Conservation (phyloP, 2,797 vertebrate species). For the Artibeus jamaicensis region DNA sequence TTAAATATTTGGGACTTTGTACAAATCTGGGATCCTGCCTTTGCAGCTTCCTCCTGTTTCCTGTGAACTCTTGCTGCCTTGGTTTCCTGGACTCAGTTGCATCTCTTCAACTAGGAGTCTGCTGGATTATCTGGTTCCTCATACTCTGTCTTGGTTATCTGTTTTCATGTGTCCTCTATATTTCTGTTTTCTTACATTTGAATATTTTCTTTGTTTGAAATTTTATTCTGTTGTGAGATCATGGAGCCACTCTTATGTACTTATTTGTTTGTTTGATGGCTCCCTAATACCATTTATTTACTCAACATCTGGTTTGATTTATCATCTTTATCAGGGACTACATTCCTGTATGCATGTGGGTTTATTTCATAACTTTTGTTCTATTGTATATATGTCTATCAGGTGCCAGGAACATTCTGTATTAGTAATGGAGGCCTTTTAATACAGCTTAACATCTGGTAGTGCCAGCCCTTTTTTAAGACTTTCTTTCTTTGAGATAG, state of each 20-base stretch:
- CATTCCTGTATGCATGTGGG: not conserved
- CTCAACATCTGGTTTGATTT: not conserved
- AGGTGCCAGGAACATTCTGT: not conserved
- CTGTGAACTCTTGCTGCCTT: not conserved
- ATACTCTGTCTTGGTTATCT: not conserved
- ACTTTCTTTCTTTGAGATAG: not conserved
- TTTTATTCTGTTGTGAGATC: not conserved
- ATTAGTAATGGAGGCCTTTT: not conserved
- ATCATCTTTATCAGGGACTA: not conserved
- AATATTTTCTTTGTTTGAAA: conserved; percentile 8
- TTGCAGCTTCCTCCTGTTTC: not conserved
- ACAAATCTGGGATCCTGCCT: not conserved
- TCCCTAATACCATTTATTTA: not conserved
- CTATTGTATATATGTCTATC: not conserved
- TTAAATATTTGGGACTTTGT: not conserved
- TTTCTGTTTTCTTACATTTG: not conserved
- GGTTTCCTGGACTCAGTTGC: not conserved
- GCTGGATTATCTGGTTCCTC: not conserved
- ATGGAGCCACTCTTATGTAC: not conserved
- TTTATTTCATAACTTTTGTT: not conserved
- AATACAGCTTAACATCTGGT: not conserved
- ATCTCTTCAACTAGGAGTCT: not conserved
- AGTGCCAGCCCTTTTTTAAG: not conserved
- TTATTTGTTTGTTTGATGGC: not conserved
- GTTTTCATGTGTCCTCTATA: not conserved